Percentiles rank a stretch among this genome's conserved stretches.
Conservation (phyloP, 2,113 vertebrate genomes). For the Albula goreensis region DNA sequence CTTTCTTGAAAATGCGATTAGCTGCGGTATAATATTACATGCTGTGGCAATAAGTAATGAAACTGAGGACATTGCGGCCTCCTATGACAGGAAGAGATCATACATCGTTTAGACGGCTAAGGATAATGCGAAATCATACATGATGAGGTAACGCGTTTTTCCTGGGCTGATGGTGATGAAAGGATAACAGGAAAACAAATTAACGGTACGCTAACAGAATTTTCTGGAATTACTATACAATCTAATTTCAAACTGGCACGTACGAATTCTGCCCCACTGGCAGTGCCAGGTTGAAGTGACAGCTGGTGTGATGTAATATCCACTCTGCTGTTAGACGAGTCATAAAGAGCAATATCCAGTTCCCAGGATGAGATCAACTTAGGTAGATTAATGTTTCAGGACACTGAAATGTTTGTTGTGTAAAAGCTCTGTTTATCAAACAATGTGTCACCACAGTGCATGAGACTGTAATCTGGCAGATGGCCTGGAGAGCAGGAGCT, state of each 20-base stretch:
- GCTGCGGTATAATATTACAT: too few species aligned
- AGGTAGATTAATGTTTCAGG: constrained; percentile 71
- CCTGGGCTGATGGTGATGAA: constrained; percentile 2
- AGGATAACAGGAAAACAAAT: background rate
- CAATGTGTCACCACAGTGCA: constrained; percentile 65
- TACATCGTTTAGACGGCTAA: background rate
- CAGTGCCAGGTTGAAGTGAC: constrained; percentile 48
- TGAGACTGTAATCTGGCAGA: constrained; percentile 64
- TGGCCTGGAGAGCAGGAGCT: constrained; percentile 58
- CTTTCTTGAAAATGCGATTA: too few species aligned
- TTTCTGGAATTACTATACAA: constrained; percentile 44
- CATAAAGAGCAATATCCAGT: constrained; percentile 76
- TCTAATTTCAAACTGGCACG: constrained; percentile 49
- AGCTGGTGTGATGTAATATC: constrained; percentile 71
- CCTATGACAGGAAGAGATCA: background rate
- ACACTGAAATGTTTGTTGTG: constrained; percentile 72
- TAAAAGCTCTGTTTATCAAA: constrained; percentile 73
- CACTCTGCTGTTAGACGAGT: constrained; percentile 57
- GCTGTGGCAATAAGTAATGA: background rate
- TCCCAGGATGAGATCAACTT: constrained; percentile 68
- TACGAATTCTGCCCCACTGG: background rate
- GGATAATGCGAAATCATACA: constrained; percentile 20
- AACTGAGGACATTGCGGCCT: background rate
- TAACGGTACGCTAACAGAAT: background rate
- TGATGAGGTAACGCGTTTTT: constrained; percentile 17